These are phyloP conservation scores for Azemiops feae DNA, from an alignment of 2,113 vertebrate genomes.

Conservation along the genomic window DNA sequence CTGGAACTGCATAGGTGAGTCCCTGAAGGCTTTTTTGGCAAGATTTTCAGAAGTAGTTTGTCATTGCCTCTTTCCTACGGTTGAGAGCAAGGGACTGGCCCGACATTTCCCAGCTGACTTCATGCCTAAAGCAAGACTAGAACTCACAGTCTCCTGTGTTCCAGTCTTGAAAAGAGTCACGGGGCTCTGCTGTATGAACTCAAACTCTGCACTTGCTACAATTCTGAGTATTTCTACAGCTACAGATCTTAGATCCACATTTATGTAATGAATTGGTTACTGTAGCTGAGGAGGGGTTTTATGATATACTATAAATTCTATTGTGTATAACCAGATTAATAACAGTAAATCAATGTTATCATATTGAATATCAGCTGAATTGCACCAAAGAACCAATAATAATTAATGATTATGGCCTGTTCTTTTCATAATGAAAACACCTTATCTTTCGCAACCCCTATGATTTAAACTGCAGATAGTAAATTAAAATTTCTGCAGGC, in stretches of 20 bases:
- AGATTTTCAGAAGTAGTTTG: neutral
- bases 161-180: neutral
- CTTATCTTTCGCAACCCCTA: neutral
- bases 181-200: neutral
- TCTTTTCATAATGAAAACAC: neutral
- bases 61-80: neutral
- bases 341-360: constrained; percentile 22
- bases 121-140: neutral
- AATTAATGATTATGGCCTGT: constrained; percentile 30
- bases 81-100: neutral
- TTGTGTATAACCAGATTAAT: neutral
- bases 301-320: constrained; percentile 11
- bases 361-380: neutral
- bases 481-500: neutral
- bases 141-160: neutral
- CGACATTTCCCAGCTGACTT: neutral
- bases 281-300: neutral
- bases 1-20: neutral
- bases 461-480: neutral
- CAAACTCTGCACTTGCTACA: neutral
- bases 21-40: neutral
- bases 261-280: neutral
- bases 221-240: neutral
- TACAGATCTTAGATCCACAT: neutral
- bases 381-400: constrained; percentile 26